These are phyloP conservation scores for Tachypleus tridentatus DNA, from an alignment of 1,140 invertebrate genomes.

Conservation along the genomic window DNA sequence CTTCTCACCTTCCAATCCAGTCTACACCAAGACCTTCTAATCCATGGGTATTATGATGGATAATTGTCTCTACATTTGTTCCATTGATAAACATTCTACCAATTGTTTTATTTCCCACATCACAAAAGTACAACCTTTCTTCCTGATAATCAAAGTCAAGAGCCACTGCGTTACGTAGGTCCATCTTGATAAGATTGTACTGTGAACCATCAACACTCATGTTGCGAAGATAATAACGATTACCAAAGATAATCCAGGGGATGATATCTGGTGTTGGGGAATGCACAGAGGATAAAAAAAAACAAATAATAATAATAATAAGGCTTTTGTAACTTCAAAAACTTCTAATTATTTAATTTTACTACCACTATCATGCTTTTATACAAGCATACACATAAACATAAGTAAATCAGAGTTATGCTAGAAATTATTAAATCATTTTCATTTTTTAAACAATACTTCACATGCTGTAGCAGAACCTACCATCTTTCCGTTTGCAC, in stretches of 20 bases:
- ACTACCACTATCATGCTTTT: too few relatives aligned
- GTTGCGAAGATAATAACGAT: constrained; percentile 95
- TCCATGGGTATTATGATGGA: constrained; percentile 85
- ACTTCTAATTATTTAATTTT: too few relatives aligned
- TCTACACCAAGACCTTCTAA: constrained; percentile 93
- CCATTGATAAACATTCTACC: constrained; percentile 43
- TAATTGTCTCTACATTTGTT: constrained; percentile 56
- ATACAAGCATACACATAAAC: too few relatives aligned
- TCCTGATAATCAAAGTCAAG: constrained; percentile 82
- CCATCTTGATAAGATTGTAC: constrained; percentile 84
- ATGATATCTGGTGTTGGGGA: constrained; percentile 37
- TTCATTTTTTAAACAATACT: not conserved
- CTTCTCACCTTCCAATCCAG: constrained; percentile 61
- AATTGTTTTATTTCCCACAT: constrained; percentile 87
- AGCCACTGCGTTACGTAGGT: constrained; percentile 91
- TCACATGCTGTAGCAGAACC: constrained; percentile 17
- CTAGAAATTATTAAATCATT: too few relatives aligned
- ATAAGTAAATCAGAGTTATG: too few relatives aligned
- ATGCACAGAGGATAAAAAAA: too few relatives aligned
- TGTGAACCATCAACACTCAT: constrained; percentile 75
- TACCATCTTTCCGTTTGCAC: constrained; percentile 71
- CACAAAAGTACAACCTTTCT: constrained; percentile 81
- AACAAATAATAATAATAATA: too few relatives aligned
- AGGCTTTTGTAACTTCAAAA: too few relatives aligned
- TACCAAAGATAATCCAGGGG: constrained; percentile 93